These are phyloP conservation scores for Thrips palmi DNA, from an alignment of 1,140 invertebrate genomes.

Conservation along the genomic window DNA sequence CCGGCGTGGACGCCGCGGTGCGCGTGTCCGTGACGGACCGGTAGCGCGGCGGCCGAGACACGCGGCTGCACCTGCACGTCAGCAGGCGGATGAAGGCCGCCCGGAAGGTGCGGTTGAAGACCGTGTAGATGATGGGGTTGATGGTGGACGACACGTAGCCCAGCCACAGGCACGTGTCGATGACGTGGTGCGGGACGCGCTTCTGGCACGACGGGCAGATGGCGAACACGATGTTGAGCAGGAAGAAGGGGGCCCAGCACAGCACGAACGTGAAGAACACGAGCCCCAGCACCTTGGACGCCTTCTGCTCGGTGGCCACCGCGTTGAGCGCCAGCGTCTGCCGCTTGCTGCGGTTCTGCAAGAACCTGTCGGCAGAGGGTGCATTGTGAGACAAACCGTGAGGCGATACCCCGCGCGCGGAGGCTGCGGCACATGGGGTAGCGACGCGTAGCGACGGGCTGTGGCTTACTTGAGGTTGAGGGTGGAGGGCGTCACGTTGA, in stretches of 20 bases:
- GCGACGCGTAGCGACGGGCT: too few relatives aligned
- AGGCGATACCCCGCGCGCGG: background rate
- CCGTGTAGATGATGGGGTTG: slow-evolving; percentile 72
- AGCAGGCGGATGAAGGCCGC: slow-evolving; percentile 67
- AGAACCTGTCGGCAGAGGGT: slow-evolving; percentile 12
- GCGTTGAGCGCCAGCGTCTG: slow-evolving; percentile 49
- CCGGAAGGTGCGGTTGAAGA: slow-evolving; percentile 74
- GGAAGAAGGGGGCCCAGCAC: slow-evolving; percentile 81
- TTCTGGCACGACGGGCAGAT: slow-evolving; percentile 42
- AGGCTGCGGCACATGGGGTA: slow-evolving; percentile 2
- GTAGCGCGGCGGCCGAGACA: too few relatives aligned
- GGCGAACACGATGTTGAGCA: slow-evolving; percentile 65
- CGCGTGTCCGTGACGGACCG: too few relatives aligned
- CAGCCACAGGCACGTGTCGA: slow-evolving; percentile 65
- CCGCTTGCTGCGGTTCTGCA: slow-evolving; percentile 28
- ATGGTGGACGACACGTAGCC: slow-evolving; percentile 78
- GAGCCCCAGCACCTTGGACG: slow-evolving; percentile 58
- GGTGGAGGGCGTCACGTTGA: slow-evolving; percentile 35
- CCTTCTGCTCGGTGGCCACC: slow-evolving; percentile 66
- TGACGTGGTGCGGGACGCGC: slow-evolving; percentile 46
- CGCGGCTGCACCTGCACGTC: too few relatives aligned
- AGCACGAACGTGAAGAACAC: slow-evolving; percentile 82
- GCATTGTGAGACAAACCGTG: background rate
- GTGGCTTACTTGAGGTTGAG: slow-evolving; percentile 38
- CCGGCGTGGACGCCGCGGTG: slow-evolving; percentile 26